These are phyloP conservation scores for Palythoa grandis DNA, from an alignment of 92 coral and sea anemone species.

Conservation along the genomic window DNA sequence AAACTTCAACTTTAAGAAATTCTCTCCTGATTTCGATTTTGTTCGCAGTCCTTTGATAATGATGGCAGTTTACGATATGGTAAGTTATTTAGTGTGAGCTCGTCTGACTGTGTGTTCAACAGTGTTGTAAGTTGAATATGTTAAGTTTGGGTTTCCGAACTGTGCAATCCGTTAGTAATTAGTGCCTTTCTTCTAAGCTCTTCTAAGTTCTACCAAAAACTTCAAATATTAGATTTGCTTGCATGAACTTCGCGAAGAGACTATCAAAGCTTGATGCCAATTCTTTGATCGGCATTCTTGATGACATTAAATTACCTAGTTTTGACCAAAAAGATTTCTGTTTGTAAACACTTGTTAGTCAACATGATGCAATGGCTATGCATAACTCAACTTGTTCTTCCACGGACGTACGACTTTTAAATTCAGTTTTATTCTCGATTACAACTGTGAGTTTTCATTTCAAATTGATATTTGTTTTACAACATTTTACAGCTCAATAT, in stretches of 20 bases:
- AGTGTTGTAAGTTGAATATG: background rate
- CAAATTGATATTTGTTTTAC: too few species aligned
- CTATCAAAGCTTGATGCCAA: background rate
- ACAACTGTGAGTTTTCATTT: too few species aligned
- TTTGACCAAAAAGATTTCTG: background rate
- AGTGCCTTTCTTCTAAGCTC: too few species aligned
- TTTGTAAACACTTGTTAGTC: background rate
- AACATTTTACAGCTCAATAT: too few species aligned
- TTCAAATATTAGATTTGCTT: too few species aligned
- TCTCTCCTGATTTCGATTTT: background rate
- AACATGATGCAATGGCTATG: background rate
- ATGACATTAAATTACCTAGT: background rate
- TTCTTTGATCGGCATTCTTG: background rate
- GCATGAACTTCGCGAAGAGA: background rate
- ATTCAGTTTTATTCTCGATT: too few species aligned
- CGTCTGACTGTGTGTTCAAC: background rate
- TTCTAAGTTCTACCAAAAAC: too few species aligned
- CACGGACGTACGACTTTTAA: too few species aligned
- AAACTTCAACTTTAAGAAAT: background rate
- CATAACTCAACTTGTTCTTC: too few species aligned
- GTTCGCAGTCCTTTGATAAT: conserved; percentile 32
- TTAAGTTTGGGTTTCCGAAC: background rate
- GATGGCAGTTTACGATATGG: conserved; percentile 45
- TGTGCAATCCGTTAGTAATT: too few species aligned
- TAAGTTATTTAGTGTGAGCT: background rate